These are phyloP conservation scores for Uloborus diversus DNA, from an alignment of 1,140 invertebrate species.

Conservation along the genomic window DNA sequence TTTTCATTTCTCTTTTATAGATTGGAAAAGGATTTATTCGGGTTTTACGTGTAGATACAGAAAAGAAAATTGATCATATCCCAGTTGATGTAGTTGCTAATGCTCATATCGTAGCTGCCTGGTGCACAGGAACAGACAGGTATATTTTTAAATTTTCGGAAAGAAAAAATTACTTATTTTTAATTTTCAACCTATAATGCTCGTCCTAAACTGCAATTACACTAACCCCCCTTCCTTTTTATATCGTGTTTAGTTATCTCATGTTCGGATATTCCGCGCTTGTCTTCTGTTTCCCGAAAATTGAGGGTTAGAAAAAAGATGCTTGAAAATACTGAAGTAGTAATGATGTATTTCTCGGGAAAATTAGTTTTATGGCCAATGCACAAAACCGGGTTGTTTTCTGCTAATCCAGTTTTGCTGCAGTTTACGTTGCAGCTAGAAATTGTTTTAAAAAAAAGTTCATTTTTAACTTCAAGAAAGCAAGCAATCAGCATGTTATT, in stretches of 20 bases:
- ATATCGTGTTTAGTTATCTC: no score
- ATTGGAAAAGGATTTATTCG: conserved; percentile 62
- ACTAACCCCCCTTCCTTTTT: no score
- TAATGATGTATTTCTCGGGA: neutral
- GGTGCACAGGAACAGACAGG: conserved; percentile 56
- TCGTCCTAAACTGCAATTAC: neutral
- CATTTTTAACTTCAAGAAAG: no score
- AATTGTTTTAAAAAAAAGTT: no score
- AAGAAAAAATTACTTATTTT: neutral
- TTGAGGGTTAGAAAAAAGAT: neutral
- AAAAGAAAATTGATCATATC: conserved; percentile 61
- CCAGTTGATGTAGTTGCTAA: conserved; percentile 64
- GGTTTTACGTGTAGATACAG: conserved; percentile 59
- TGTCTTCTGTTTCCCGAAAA: neutral
- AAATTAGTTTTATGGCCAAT: no score
- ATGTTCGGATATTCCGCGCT: no score
- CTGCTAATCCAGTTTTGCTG: no score
- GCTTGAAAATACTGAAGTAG: neutral
- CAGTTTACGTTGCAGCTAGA: no score
- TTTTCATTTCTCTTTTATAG: conserved; percentile 6
- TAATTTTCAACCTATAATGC: neutral
- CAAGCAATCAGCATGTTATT: no score
- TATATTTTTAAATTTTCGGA: neutral
- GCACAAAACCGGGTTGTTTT: no score
- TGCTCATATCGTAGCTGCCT: conserved; percentile 61